phyloP scores from a whole-genome alignment of 2,888 invertebrate species.

The Amiota communis region DNA sequence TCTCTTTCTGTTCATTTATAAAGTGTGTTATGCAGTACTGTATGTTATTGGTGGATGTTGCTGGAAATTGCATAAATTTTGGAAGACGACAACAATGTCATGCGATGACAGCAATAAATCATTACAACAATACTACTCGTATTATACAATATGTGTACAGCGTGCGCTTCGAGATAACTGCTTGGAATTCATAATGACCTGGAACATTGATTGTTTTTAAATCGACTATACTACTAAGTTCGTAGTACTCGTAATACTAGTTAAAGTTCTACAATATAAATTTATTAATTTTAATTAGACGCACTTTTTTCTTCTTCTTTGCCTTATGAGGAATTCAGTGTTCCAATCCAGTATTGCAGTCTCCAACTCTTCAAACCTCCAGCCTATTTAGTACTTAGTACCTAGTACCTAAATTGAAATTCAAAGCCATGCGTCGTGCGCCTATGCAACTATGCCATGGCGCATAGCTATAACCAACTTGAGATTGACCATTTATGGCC shows the following conservation, averaged over 20 bases:
- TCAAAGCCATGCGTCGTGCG: conserved; percentile 10
- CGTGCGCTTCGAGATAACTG: conserved; percentile 20
- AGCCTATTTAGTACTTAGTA: background rate
- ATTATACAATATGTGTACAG: background rate
- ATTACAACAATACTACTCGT: conserved; percentile 37
- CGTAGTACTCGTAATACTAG: background rate
- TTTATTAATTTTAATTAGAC: conserved; percentile 64
- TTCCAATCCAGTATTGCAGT: conserved; percentile 41
- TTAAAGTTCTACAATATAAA: conserved; percentile 59
- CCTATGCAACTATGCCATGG: conserved; percentile 22
- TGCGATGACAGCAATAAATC: conserved; percentile 24
- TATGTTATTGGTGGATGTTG: no score
- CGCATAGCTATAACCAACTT: conserved; percentile 19
- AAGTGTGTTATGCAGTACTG: no score
- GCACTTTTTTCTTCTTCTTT: no score
- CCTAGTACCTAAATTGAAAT: conserved; percentile 17
- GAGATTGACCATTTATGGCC: conserved; percentile 40
- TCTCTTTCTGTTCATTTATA: conserved; percentile 41
- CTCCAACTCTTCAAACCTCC: no score
- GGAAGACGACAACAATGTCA: conserved; percentile 10
- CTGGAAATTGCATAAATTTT: conserved; percentile 29
- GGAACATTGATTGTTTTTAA: no score
- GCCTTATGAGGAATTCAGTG: conserved; percentile 53
- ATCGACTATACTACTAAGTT: background rate
- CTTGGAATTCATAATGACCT: conserved; percentile 63